Base-by-base conservation (phyloP, 2,888 invertebrate genomes). In the Chydorus sphaericus region DNA sequence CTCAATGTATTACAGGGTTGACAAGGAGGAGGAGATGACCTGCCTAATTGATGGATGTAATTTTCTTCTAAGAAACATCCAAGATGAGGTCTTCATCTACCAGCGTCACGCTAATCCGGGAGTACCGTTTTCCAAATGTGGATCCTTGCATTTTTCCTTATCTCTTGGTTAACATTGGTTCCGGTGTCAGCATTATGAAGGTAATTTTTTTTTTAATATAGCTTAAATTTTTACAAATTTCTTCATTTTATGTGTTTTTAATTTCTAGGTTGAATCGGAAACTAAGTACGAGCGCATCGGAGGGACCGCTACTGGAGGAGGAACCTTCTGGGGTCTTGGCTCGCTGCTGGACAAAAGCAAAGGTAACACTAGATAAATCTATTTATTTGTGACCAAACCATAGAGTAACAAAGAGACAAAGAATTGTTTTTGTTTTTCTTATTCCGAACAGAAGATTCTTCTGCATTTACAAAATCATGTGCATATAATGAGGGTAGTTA, bases 271-370 rank as follows among this genome's bases (percentile, higher is more conserved):
- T n/a, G 78, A 79, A 61, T 77, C 78, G 5, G 81, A 81, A 61
- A 72, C 75, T 60, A 71, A 73, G 56, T 82, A 76, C 68, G 77
- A 79, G 66, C 70, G 82, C 62, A 77, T 82, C 59, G 81, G 82
- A 23, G 82, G 82, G 7, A 80, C 81, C 18, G 79, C 81, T 3
- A 78, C 80, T 56, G 81, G 82, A 56, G 82, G 82, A 7, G 82
- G 81, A 6, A 81, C 81, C 14, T 82, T 82, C 67, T 82, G 81
- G 79, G 82, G 82, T 29, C 68, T 82, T 11, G 82, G 82, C 11
- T 77, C 77, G 14, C 69, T 82, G 7, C 69, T 82, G 1, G n/a
- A 82, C 82, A 0, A 75, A 77, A 64, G 78, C 77, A n/a, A 77
- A 75, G 70, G 77, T 77, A 65, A 59, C 20, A 51, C 10, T 20